Percentiles rank a stretch among this genome's conserved stretches.
Evolutionary conservation across 2,797 vertebrate genomes (phyloP).

Genomic region (Alectoris magna): DNA sequence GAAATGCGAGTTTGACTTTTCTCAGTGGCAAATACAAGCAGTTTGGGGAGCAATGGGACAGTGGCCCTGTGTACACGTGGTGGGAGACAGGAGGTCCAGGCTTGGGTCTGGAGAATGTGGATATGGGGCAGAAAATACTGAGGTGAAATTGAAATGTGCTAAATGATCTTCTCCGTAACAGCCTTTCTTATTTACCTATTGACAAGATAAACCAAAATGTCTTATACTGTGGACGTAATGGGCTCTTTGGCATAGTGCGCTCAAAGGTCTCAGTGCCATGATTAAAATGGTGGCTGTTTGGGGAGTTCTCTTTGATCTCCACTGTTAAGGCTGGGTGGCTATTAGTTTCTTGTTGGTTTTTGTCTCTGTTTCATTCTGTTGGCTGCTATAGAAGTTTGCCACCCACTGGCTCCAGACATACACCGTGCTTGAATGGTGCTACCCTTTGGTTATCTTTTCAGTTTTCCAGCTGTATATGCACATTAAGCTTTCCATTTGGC

Average conservation of each 20-base stretch:
- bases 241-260: background rate
- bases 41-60: background rate
- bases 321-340: background rate
- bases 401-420: background rate
- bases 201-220: background rate
- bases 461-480: background rate
- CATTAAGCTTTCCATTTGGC: slow-evolving; percentile 29
- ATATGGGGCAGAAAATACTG: background rate
- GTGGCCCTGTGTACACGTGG: fast-evolving
- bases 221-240: fast-evolving
- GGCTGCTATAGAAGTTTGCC: background rate
- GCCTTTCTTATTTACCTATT: background rate
- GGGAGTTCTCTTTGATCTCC: background rate
- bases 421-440: background rate
- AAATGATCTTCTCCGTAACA: background rate
- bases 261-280: fast-evolving
- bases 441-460: background rate
- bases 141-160: background rate
- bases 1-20: slow-evolving; percentile 43
- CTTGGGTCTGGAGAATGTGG: background rate
- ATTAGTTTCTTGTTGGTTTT: background rate
- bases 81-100: background rate
- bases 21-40: background rate
- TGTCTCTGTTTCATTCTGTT: background rate
- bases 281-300: background rate